Conservation (phyloP, 2,888 invertebrate genomes). For the Stramonita haemastoma region DNA sequence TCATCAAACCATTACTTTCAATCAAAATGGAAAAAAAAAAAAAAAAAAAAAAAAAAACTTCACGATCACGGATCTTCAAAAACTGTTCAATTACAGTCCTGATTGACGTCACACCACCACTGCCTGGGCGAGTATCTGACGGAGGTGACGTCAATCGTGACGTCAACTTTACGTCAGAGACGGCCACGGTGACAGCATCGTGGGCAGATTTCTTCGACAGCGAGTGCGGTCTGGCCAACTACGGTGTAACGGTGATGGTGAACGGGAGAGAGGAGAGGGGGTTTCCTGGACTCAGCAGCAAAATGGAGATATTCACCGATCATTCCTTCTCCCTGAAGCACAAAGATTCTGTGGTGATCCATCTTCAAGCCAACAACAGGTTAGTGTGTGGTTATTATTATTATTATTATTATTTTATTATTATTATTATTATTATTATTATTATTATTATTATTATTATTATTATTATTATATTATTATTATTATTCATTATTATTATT, state of each 20-base stretch:
- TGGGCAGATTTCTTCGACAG: conserved; percentile 50
- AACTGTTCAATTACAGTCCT: conserved; percentile 42
- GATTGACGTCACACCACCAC: conserved; percentile 51
- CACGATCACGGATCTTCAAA: no score
- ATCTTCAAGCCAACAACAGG: conserved; percentile 59
- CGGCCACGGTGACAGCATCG: conserved; percentile 44
- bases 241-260: conserved; percentile 53
- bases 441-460: no score
- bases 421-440: no score
- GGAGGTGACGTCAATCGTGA: conserved; percentile 43
- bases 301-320: conserved; percentile 43
- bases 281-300: conserved; percentile 35
- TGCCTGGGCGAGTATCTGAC: conserved; percentile 45
- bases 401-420: no score
- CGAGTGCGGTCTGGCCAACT: conserved; percentile 52
- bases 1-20: no score
- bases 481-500: no score
- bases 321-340: conserved; percentile 52
- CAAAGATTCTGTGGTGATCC: conserved; percentile 48
- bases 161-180: conserved; percentile 47
- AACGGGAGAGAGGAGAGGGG: conserved; percentile 52
- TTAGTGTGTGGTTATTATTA: background rate
- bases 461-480: no score
- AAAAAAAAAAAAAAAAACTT: no score
- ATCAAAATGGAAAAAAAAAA: no score